Base-by-base conservation (phyloP, 2,797 vertebrate species). In the Rhadinocentrus ornatus region DNA sequence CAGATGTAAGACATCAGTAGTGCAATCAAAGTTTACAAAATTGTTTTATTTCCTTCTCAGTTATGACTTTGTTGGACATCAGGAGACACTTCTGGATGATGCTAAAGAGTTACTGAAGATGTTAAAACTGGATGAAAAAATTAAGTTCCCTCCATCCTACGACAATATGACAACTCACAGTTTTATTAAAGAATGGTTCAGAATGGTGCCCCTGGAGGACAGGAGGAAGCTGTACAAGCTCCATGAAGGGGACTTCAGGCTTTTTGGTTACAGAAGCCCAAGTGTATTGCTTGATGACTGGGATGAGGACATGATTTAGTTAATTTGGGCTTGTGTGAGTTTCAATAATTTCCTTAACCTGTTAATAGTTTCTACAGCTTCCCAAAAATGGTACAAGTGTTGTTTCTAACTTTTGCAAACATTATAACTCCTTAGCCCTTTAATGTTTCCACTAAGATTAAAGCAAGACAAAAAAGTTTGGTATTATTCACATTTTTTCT, bases 11-110 rank as follows among this genome's bases (percentile, higher is more conserved):
- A 24, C 24, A 11, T 26, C 24, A 24, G 3, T 24, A 50, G 6
- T 50, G 8, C 4, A 9, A 24, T 12, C 22, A 27, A 27, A 26
- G 13, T 27, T 27, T 29, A 26, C n/a, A 52, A 24, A 2, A 2
- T 1, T 16, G 1, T 18, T 54, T 22, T 24, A 15, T 13, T 53
- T 26, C 24, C 18, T 31, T 29, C 50, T 26, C 64, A 89, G 85
- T 32, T 97, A 96, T 4, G 95, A 97, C 73, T 97, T 97, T 32
- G 83, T 97, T 0, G 96, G 96, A 2, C 96, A 96, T 78, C 90
- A 96, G 87, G 96, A 97, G 44, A 84, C 94, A 0, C 82, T 96
- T 73, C 93, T 96, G n/a, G 93, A 95, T 66, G 96, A 97, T 0
- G 92, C 94, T 0, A 79, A 94, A 8, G 93, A 94, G 48, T 87